These are phyloP conservation scores for Netelia virgata DNA, from an alignment of 2,888 invertebrate species.

Conservation along the genomic window DNA sequence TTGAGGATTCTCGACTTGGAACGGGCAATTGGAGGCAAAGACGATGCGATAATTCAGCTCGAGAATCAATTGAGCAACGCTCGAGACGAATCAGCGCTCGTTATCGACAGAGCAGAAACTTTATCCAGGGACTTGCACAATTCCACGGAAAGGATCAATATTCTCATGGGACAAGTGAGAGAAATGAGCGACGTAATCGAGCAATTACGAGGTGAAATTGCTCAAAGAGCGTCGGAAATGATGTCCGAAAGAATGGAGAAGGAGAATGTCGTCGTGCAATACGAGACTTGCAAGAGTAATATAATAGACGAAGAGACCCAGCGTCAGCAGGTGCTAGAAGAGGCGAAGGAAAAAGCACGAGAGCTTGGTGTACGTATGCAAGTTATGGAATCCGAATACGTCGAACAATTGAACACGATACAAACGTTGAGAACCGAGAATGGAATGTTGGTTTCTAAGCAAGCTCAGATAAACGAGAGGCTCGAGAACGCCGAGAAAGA, in stretches of 20 bases:
- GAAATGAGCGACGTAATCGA: slow-evolving; percentile 74
- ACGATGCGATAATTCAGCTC: slow-evolving; percentile 76
- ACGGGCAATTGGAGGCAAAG: slow-evolving; percentile 73
- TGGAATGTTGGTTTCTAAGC: slow-evolving; percentile 79
- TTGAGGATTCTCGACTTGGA: slow-evolving; percentile 76
- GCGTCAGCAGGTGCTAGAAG: slow-evolving; percentile 76
- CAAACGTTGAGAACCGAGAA: slow-evolving; percentile 80
- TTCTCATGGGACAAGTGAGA: slow-evolving; percentile 68
- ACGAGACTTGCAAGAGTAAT: slow-evolving; percentile 55
- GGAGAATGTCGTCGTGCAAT: slow-evolving; percentile 65
- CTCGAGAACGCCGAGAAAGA: slow-evolving; percentile 81
- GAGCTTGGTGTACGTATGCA: slow-evolving; percentile 83
- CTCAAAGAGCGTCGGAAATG: slow-evolving; percentile 38
- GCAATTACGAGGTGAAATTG: slow-evolving; percentile 58
- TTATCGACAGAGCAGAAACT: slow-evolving; percentile 62
- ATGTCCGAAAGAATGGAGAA: slow-evolving; percentile 65
- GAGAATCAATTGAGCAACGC: slow-evolving; percentile 72
- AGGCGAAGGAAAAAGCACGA: slow-evolving; percentile 81
- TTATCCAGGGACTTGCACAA: slow-evolving; percentile 69
- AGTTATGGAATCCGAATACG: slow-evolving; percentile 81
- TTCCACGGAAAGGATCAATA: slow-evolving; percentile 70
- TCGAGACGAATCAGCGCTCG: slow-evolving; percentile 64
- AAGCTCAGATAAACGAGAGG: slow-evolving; percentile 83
- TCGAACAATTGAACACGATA: slow-evolving; percentile 79
- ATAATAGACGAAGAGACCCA: slow-evolving; percentile 37